A percentile compares a stretch with the other conserved stretches of the same genome.
Evolutionary conservation across 2,113 vertebrate genomes (phyloP).

Genomic region (Plecotus auritus): DNA sequence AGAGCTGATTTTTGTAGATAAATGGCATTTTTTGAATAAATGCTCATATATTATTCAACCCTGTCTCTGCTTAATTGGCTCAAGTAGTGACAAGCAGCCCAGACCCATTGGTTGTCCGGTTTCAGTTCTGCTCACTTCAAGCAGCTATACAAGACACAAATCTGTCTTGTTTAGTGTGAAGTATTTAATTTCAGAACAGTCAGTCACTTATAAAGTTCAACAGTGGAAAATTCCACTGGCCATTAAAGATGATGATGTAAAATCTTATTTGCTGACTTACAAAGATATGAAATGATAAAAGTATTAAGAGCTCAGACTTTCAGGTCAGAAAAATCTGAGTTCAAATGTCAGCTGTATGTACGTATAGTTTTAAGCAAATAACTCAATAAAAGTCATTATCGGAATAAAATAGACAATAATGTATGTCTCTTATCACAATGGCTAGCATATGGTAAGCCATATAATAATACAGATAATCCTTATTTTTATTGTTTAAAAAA

Average conservation of each 20-base stretch:
- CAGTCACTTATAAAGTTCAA: background rate
- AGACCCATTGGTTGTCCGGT: too few relatives aligned
- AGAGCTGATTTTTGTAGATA: too few relatives aligned
- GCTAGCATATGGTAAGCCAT: background rate
- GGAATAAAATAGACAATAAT: background rate
- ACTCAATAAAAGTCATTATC: background rate
- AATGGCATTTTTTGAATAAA: too few relatives aligned
- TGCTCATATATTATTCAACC: too few relatives aligned
- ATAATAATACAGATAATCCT: background rate
- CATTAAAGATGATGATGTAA: background rate
- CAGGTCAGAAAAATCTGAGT: background rate
- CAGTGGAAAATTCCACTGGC: background rate
- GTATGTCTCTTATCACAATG: background rate
- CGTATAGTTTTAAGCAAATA: conserved; percentile 5
- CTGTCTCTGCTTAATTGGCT: too few relatives aligned
- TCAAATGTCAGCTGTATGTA: background rate
- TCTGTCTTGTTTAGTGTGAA: background rate
- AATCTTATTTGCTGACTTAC: background rate
- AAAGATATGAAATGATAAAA: background rate
- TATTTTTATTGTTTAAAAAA: background rate
- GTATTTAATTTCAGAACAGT: background rate
- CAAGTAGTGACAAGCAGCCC: too few relatives aligned
- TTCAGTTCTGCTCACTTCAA: background rate
- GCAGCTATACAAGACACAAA: background rate
- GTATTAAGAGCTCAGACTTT: background rate